These are phyloP conservation scores for Conger conger DNA, from an alignment of 2,113 vertebrate species.

Conservation along the genomic window DNA sequence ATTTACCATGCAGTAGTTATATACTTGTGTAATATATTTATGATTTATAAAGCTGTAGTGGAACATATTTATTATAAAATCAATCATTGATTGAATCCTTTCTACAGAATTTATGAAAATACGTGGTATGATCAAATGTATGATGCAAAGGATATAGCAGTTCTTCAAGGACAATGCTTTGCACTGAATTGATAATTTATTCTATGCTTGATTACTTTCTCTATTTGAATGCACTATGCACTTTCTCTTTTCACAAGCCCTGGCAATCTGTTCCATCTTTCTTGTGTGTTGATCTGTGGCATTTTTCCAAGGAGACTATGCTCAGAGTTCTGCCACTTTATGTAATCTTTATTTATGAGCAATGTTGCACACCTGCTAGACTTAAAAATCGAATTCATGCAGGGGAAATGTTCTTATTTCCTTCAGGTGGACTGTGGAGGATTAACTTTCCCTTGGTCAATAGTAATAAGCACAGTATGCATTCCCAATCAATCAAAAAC, in stretches of 20 bases:
- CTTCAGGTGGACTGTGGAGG: slow-evolving; percentile 29
- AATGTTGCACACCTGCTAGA: slow-evolving; percentile 45
- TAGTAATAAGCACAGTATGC: neutral
- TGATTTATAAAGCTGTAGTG: no score
- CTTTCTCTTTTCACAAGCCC: slow-evolving; percentile 20
- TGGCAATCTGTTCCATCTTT: slow-evolving; percentile 46
- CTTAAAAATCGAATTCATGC: slow-evolving; percentile 66
- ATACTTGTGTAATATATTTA: no score
- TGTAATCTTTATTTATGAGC: slow-evolving; percentile 66
- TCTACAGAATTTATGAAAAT: neutral
- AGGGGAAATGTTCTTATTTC: slow-evolving; percentile 45
- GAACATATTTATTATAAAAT: no score
- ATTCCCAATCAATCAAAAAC: neutral
- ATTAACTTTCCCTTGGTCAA: neutral
- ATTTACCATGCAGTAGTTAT: no score
- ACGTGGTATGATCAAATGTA: slow-evolving; percentile 27
- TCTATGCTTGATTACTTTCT: slow-evolving; percentile 48
- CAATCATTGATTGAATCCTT: neutral
- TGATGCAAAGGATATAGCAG: slow-evolving; percentile 29
- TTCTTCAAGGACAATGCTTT: slow-evolving; percentile 39
- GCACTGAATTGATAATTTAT: slow-evolving; percentile 44
- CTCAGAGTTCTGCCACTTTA: slow-evolving; percentile 45
- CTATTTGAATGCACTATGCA: no score
- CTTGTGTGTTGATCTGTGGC: slow-evolving; percentile 48
- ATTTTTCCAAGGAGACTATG: slow-evolving; percentile 36